Conservation (phyloP, 1,140 invertebrate species). For the Micrasema minimum region DNA sequence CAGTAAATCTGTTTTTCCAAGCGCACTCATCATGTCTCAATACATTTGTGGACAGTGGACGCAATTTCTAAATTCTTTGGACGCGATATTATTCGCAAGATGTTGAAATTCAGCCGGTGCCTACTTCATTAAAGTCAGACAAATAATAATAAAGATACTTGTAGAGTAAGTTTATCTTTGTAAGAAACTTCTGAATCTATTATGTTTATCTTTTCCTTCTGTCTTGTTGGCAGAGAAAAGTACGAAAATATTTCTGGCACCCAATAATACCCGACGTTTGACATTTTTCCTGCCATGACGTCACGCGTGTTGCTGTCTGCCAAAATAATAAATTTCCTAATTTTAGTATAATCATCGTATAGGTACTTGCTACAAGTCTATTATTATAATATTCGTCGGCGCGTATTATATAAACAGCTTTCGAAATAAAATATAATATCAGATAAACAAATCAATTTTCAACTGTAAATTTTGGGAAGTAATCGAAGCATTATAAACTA, state of each 20-base stretch:
- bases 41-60: no score
- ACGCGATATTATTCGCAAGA: no score
- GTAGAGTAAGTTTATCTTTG: conserved; percentile 9
- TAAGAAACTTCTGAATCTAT: conserved; percentile 25
- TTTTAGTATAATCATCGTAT: conserved; percentile 5
- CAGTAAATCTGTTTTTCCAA: no score
- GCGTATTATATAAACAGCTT: no score
- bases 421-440: no score
- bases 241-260: conserved; percentile 44
- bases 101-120: conserved; percentile 1
- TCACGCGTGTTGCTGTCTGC: conserved; percentile 35
- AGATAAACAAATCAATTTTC: no score
- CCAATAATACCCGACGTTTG: conserved; percentile 35
- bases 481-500: no score
- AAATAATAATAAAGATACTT: conserved; percentile 19
- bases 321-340: conserved; percentile 44
- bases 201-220: conserved; percentile 25
- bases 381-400: no score
- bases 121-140: background rate
- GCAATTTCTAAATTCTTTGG: no score
- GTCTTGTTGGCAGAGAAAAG: conserved; percentile 34
- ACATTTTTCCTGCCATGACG: conserved; percentile 46
- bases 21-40: no score
- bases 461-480: no score
- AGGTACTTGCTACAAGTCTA: no score